Conservation (phyloP, 2,113 vertebrate species). For the Sylvietta virens region DNA sequence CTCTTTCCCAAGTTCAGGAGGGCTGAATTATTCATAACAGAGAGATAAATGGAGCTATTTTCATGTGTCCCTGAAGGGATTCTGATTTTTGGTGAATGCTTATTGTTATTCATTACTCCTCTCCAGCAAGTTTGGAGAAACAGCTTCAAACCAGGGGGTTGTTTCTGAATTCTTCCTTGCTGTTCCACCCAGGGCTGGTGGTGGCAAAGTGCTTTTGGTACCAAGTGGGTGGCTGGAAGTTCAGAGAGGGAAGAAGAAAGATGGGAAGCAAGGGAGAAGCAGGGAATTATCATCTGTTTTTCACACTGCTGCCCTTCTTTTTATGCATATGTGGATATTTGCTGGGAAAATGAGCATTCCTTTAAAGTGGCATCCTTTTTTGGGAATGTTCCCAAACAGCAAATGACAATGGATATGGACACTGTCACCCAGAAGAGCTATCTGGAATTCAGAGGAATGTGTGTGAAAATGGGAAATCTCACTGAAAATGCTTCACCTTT, state of each 20-base stretch:
- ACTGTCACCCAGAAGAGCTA: neutral
- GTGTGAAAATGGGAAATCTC: neutral
- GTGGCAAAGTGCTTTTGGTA: neutral
- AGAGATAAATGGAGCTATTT: neutral
- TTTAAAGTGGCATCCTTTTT: neutral
- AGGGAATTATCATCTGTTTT: neutral
- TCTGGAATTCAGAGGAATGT: neutral
- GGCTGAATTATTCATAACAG: neutral
- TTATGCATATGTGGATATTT: neutral
- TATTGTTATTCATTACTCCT: neutral
- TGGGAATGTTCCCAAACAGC: neutral
- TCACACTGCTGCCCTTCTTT: neutral
- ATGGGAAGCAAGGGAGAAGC: neutral
- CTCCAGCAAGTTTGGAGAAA: neutral
- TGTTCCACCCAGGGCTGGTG: neutral
- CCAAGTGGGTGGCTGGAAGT: neutral
- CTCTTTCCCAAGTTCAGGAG: neutral
- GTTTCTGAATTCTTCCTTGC: neutral
- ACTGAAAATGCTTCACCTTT: neutral
- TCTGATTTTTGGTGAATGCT: neutral
- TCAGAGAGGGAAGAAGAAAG: neutral
- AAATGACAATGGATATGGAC: neutral
- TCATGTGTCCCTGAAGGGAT: neutral
- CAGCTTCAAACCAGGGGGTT: neutral
- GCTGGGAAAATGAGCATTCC: neutral